phyloP scores from a whole-genome alignment of 2,797 vertebrate genomes.

The Bryconaethiops microstoma region DNA sequence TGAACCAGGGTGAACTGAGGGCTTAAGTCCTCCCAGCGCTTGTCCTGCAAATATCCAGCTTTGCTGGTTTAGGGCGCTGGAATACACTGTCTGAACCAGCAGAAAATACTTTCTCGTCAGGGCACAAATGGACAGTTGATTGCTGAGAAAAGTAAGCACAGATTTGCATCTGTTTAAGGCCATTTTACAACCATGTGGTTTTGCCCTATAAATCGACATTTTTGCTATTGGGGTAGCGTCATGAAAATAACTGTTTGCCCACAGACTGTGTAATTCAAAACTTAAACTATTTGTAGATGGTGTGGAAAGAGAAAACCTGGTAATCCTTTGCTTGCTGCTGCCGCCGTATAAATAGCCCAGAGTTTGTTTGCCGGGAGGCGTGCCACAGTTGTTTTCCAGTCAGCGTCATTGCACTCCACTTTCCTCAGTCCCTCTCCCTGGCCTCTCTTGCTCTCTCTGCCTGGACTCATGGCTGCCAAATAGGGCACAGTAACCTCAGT shows the following conservation, averaged over 20 bases:
- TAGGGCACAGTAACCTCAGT: conserved; percentile 53
- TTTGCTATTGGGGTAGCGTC: conserved; percentile 46
- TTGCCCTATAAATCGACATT: conserved; percentile 36
- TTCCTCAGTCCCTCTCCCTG: conserved; percentile 52
- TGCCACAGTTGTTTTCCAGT: conserved; percentile 73
- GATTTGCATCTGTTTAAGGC: conserved; percentile 29
- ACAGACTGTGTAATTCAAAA: conserved; percentile 57
- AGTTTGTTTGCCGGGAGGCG: conserved; percentile 63
- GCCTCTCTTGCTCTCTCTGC: conserved; percentile 36
- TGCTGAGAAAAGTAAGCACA: conserved; percentile 25
- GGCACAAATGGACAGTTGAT: conserved; percentile 33
- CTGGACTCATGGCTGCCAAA: conserved; percentile 50
- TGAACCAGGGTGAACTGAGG: neutral
- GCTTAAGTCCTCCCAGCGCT: neutral
- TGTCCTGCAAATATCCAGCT: neutral
- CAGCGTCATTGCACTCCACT: conserved; percentile 60
- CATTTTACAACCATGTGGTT: conserved; percentile 32
- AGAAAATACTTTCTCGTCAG: conserved; percentile 26
- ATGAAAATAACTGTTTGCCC: conserved; percentile 47
- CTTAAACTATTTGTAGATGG: conserved; percentile 61
- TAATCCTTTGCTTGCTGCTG: conserved; percentile 60
- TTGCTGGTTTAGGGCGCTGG: neutral
- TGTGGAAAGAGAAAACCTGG: conserved; percentile 59
- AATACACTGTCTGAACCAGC: neutral
- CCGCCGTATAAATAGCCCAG: conserved; percentile 66